A percentile compares a stretch with the other conserved stretches of the same genome.
Conservation (phyloP, 2,113 vertebrate genomes). For the Halichoerus grypus region DNA sequence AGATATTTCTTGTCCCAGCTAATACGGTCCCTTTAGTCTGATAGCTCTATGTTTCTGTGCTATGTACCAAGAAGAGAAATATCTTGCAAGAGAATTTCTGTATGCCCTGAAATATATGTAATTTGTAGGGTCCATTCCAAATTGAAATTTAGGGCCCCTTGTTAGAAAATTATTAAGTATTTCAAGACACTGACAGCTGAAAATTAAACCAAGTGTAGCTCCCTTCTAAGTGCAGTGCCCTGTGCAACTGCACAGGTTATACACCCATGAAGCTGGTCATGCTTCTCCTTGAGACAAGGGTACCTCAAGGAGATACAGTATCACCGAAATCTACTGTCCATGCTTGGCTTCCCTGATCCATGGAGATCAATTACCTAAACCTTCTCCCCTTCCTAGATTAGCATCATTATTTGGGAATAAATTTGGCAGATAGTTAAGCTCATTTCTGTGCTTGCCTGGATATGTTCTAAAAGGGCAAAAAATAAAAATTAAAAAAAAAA, state of each 20-base stretch:
- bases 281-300: neutral
- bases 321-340: neutral
- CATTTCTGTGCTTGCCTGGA: neutral
- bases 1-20: neutral
- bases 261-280: neutral
- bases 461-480: neutral
- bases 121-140: neutral
- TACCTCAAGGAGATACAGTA: neutral
- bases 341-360: neutral
- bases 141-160: neutral
- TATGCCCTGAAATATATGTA: neutral
- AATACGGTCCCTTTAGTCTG: neutral
- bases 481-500: too few relatives aligned
- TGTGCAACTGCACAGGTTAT: neutral
- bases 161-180: constrained; percentile 22
- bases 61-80: neutral
- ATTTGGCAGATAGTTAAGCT: neutral
- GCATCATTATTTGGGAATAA: neutral
- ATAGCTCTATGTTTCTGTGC: neutral
- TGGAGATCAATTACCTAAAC: neutral
- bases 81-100: neutral
- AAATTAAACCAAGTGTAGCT: neutral
- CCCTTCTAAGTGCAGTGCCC: neutral
- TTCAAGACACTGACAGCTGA: neutral
- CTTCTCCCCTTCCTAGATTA: neutral